Evolutionary conservation across 2,888 invertebrate species (phyloP), one percentile per base, ranked within the genome.

Genomic region (Meghimatium bilineatum): DNA sequence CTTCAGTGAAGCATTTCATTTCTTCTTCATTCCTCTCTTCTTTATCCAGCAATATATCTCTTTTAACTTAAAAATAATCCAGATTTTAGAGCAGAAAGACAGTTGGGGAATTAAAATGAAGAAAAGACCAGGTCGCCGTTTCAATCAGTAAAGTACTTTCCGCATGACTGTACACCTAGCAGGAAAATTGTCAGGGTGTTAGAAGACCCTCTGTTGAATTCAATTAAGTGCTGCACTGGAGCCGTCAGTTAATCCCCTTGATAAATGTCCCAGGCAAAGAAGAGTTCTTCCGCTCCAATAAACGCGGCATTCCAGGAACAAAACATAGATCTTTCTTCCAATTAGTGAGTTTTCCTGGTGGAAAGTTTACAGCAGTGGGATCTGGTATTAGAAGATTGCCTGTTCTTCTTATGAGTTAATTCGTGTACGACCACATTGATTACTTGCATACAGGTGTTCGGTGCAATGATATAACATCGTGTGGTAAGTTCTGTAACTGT

Each of bases 241-340:
- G 38, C 36, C 29, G 69, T 23, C 36, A 69, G 69, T 69, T 69
- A 69, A 69, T 69, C 36, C 69, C 69, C 69, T 69, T 38, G 69
- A 69, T 69, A 69, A 69, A 69, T 69, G 69, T 36, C 36, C 26
- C 38, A n/a, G 69, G 34, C 36, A 20, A 36, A 36, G 69, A 36
- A 8, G 69, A 36, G 34, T 34, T 69, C 69, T 69, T 69, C 69
- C 69, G 29, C 34, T 3, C 38, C 29, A 29, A 20, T 69, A 38
- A 36, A 69, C 69, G 3, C 60, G 60, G 6, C 60, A 17, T 2
- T 63, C 5, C 60, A n/a, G 60, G 23, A 63, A 63, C 60, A 63
- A 63, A 63, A 63, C 26, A 23, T 63, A 63, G 60, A 63, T 23
- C 60, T 8, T n/a, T n/a, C 60, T 63, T 63, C 60, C 26, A 63